These are phyloP conservation scores for Chrysolina americana DNA, from an alignment of 2,888 invertebrate genomes.

Conservation along the genomic window DNA sequence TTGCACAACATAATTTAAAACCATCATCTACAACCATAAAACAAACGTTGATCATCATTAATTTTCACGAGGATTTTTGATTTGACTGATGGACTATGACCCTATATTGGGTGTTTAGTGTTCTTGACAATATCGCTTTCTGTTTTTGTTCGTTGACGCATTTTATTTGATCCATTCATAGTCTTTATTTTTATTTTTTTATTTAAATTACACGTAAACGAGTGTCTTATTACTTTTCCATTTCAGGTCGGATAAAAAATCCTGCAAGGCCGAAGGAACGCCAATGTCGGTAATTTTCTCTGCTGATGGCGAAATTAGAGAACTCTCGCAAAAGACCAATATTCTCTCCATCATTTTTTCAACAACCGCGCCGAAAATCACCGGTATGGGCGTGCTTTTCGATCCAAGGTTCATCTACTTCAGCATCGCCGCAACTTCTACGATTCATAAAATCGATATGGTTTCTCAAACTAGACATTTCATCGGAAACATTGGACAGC, in stretches of 20 bases:
- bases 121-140: too few relatives aligned
- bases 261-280: constrained; percentile 78
- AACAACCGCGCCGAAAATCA: constrained; percentile 70
- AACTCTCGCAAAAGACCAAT: constrained; percentile 67
- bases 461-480: constrained; percentile 64
- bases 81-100: too few relatives aligned
- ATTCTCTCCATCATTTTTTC: constrained; percentile 66
- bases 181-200: too few relatives aligned
- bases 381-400: constrained; percentile 73
- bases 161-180: too few relatives aligned
- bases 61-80: too few relatives aligned
- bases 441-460: constrained; percentile 68
- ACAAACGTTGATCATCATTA: too few relatives aligned
- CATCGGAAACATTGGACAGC: constrained; percentile 70
- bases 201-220: not conserved
- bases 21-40: too few relatives aligned
- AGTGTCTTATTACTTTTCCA: not conserved
- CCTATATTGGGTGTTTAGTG: too few relatives aligned
- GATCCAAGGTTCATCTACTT: constrained; percentile 70
- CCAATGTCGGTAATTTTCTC: constrained; percentile 73
- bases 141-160: too few relatives aligned
- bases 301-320: constrained; percentile 73
- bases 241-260: constrained; percentile 73
- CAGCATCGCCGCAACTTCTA: constrained; percentile 67
- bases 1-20: too few relatives aligned